Percentiles rank a stretch among this genome's conserved stretches.
phyloP scores from a whole-genome alignment of 2,888 invertebrate genomes.

The Sinelater perroti region DNA sequence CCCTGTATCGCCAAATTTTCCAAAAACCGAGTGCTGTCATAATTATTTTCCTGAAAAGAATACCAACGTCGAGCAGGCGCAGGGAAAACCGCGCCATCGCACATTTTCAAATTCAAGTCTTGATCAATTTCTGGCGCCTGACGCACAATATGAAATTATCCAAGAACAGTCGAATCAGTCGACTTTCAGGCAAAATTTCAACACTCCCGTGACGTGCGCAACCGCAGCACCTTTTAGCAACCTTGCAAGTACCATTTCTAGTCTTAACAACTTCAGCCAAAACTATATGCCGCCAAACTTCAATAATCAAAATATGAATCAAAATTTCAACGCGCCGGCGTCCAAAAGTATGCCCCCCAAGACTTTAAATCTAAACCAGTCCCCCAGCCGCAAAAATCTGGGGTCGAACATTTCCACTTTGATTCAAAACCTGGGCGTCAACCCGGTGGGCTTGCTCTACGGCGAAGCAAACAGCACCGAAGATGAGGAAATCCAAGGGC shows the following conservation, averaged over 20 bases:
- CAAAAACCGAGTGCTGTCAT: constrained; percentile 52
- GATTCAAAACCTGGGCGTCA: constrained; percentile 62
- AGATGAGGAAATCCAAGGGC: constrained; percentile 56
- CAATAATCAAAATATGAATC: constrained; percentile 43
- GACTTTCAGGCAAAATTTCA: constrained; percentile 48
- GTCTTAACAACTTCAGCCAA: constrained; percentile 56
- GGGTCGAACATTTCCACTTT: constrained; percentile 62
- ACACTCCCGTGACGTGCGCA: constrained; percentile 18
- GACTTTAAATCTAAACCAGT: constrained; percentile 49
- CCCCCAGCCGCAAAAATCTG: constrained; percentile 54
- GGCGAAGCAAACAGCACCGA: constrained; percentile 57
- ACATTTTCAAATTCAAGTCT: constrained; percentile 44
- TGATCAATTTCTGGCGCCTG: constrained; percentile 65
- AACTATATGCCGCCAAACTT: constrained; percentile 48
- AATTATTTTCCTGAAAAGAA: constrained; percentile 54
- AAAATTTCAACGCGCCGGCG: constrained; percentile 47
- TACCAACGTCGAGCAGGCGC: constrained; percentile 43
- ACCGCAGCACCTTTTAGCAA: constrained; percentile 47
- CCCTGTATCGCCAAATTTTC: constrained; percentile 49
- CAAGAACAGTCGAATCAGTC: constrained; percentile 60
- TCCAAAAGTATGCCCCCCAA: constrained; percentile 52
- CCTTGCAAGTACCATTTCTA: constrained; percentile 59
- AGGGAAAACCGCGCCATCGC: constrained; percentile 41
- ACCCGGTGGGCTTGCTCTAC: constrained; percentile 60
- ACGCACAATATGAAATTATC: constrained; percentile 71